Evolutionary conservation across 1,140 invertebrate genomes (phyloP).

Genomic region (Bombus confusus): DNA sequence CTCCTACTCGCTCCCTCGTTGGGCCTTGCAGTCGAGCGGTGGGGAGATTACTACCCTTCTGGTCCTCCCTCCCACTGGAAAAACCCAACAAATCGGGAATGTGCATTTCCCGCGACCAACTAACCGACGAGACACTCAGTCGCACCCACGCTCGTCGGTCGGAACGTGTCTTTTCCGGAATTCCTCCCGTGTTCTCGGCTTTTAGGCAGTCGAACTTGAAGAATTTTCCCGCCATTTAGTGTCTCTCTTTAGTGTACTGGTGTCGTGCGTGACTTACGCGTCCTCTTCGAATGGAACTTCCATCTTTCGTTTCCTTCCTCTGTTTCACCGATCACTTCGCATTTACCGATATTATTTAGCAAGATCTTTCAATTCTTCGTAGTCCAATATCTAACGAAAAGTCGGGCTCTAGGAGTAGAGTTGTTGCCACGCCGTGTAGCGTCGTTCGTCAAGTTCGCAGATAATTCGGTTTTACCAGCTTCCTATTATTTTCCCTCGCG

Average conservation of each 20-base stretch:
- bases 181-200: neutral
- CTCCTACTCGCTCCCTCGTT: neutral
- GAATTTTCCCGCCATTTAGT: neutral
- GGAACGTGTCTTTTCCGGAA: neutral
- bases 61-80: constrained; percentile 7
- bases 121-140: constrained; percentile 57
- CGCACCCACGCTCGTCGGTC: constrained; percentile 63
- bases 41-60: neutral
- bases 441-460: fast-evolving
- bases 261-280: fast-evolving
- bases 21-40: constrained; percentile 22
- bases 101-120: constrained; percentile 33
- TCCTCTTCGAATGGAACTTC: fast-evolving
- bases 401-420: fast-evolving
- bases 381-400: no score
- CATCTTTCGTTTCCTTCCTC: no score
- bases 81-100: constrained; percentile 7
- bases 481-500: fast-evolving
- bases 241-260: no score
- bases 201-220: neutral
- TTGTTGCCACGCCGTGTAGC: no score
- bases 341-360: no score
- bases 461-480: fast-evolving
- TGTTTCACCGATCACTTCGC: fast-evolving
- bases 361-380: no score